Conservation (phyloP, 2,888 invertebrate genomes). For the Macropis europaea region DNA sequence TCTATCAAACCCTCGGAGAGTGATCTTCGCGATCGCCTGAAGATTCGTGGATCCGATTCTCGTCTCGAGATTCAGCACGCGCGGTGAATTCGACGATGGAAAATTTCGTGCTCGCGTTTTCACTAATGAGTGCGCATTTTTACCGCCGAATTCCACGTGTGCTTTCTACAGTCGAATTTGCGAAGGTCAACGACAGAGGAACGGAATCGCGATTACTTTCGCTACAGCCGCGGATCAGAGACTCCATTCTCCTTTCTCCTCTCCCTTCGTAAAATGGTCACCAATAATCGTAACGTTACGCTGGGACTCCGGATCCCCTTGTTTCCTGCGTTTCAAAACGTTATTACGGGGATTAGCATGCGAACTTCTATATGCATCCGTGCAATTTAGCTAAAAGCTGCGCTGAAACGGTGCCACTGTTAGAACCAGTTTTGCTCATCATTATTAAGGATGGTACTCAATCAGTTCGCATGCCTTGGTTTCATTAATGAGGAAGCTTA, state of each 20-base stretch:
- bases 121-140: neutral
- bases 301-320: neutral
- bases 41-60: no score
- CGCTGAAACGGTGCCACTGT: no score
- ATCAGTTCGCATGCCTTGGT: no score
- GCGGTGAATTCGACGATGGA: neutral
- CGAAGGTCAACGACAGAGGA: conserved; percentile 22
- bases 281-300: neutral
- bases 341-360: neutral
- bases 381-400: no score
- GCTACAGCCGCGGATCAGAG: neutral
- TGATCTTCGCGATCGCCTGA: no score
- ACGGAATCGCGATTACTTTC: conserved; percentile 34
- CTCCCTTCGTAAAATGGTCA: neutral
- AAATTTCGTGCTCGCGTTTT: neutral
- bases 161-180: conserved; percentile 16
- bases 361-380: no score
- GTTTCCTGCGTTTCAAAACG: neutral
- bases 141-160: neutral
- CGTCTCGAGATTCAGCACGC: no score
- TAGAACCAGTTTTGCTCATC: no score
- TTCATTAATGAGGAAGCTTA: no score
- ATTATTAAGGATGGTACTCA: no score
- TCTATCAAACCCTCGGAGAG: no score
- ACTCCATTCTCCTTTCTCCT: conserved; percentile 20